Evolutionary conservation across 1,140 invertebrate species (phyloP), one percentile per base, ranked within the genome.

Genomic region (Pristionchus pacificus): DNA sequence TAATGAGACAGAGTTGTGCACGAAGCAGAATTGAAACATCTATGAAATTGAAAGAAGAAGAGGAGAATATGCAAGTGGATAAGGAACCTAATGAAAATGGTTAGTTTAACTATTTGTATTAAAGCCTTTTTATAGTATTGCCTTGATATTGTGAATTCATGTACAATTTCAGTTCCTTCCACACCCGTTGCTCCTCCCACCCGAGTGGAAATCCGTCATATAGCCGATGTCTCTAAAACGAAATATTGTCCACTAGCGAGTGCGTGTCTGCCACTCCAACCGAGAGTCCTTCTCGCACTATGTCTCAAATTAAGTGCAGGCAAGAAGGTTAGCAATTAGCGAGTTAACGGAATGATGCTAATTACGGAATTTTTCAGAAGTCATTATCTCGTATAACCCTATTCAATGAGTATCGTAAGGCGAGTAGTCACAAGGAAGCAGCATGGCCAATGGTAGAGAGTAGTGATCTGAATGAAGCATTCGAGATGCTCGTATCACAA

Each of bases 211-310:
- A 19, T 0, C 0, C 55, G 19, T 24, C 0, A 65, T 28, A 32
- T 27, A 6, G 62, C 25, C 25, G 6, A 32, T 13, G 3, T 65
- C 14, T 65, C 29, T 65, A 32, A 14, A 14, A 57, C 55, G 14
- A n/a, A n/a, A 57, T 57, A 57, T 57, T 24, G 55, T 57, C 71
- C 71, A 3, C 29, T 72, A 13, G 57, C 71, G 14, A 24, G 71
- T 29, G 71, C 71, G 2, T 30, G 64, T 27, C 71, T 73, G 64
- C 71, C 65, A 13, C 33, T 73, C 19, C 71, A 73, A 19, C 71
- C 65, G 15, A n/a, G 65, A 28, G 32, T 73, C 6, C 66, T 73
- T 30, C 66, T 73, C 0, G 71, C 71, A 6, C 65, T 73, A 3
- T 73, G 68, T 28, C 60, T 73, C 3, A 27, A 55, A 28, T 38